Base-by-base conservation (phyloP, 2,888 invertebrate genomes). In the Onthophagus sagittarius region DNA sequence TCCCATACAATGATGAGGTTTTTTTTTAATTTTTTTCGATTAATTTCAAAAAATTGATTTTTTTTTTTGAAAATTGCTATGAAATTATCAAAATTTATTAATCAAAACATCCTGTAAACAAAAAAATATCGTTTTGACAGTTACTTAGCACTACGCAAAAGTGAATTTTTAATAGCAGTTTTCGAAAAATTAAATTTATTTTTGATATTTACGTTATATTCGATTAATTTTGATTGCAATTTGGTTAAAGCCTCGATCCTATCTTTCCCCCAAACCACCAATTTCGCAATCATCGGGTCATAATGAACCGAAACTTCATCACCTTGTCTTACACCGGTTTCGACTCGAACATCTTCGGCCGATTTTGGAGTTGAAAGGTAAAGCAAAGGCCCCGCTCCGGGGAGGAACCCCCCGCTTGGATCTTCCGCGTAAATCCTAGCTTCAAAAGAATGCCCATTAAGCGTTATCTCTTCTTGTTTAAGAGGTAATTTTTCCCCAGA, bases 201-300 rank as follows among this genome's bases (percentile, higher is more conserved):
- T 13, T 7, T 67, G n/a, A 39, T 64, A 82, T 87, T 86, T 86
- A 96, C 97, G 86, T 97, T 93, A 83, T 96, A 98, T 77, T 97
- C 92, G 2, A 92, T 84, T 2, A 98, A 88, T 81, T 93, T 91
- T 0, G 89, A 86, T 79, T 90, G 88, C 15, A 98, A 89, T 82
- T 93, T 93, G 71, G 91, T 90, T 0, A 99, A 87, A 0, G 98
- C 97, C 80, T 94, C 92, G 5, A 85, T 85, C 74, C 98, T 88
- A 83, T 96, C 91, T 76, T 91, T 90, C 4, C 95, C 97, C 98
- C 98, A 98, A 2, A 98, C 97, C 0, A 99, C 94, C 31, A 99
- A 87, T 86, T 99, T 99, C 0, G 99, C 99, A 79, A 99, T 99
- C 99, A 99, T 99, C 0, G 99, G 99, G 86, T 99, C 99, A 84